Evolutionary conservation across 2,113 vertebrate species (phyloP).

Genomic region (Microtus pennsylvanicus): DNA sequence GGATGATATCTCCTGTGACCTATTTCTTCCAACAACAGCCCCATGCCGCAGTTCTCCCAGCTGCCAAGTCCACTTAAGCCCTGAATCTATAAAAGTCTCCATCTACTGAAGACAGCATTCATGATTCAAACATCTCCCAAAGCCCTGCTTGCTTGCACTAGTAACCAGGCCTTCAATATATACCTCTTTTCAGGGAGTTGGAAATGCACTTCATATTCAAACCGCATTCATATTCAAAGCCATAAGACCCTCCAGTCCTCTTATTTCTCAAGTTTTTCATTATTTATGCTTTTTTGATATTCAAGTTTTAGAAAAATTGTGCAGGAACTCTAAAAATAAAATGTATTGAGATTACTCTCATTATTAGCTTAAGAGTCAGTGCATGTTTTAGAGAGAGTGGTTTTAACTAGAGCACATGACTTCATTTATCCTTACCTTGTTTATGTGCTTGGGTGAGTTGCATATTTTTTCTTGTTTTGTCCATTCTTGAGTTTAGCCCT

Average conservation of each 20-base stretch:
- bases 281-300: constrained; percentile 5
- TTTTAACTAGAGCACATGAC: background rate
- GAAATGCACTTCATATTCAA: background rate
- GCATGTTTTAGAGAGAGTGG: background rate
- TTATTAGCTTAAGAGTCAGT: background rate
- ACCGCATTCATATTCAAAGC: too few species aligned
- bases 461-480: background rate
- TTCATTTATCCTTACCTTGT: background rate
- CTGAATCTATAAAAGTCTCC: background rate
- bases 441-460: background rate
- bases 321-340: background rate
- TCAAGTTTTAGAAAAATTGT: background rate
- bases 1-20: background rate
- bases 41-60: background rate
- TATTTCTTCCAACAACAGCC: too few species aligned
- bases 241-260: background rate
- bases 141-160: background rate
- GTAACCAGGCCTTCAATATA: background rate
- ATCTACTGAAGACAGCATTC: background rate
- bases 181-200: background rate
- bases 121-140: background rate
- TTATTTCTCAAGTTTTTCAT: background rate
- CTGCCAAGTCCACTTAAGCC: background rate
- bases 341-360: background rate
- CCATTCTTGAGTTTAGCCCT: background rate